Base-by-base conservation (phyloP, 2,888 invertebrate genomes). In the Eulithis prunata region DNA sequence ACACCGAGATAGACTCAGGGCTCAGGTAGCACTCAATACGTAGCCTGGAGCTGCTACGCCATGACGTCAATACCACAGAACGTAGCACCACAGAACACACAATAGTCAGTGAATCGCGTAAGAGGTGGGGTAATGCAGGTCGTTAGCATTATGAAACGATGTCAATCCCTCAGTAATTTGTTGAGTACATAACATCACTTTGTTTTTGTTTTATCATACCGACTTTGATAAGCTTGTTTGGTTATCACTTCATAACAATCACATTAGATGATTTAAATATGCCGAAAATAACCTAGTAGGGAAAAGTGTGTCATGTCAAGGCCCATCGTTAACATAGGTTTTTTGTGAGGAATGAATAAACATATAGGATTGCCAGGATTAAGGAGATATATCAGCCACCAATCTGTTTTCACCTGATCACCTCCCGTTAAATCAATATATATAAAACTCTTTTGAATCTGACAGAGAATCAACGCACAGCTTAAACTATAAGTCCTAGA, bases 51-150 rank as follows among this genome's bases (percentile, higher is more conserved):
- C 51, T 63, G 58, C 57, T 46, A 49, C 53, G 41, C 41, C 10
- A 41, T 69, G 71, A 72, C 72, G 72, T 70, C 72, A 72, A 46
- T 46, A 45, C 60, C 67, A 64, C 71, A 61, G n/a, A n/a, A n/a
- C n/a, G 66, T 68, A 64, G 59, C 28, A 51, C 41, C 41, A 41
- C 41, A 41, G 41, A 41, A 41, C 8, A 41, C 41, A 41, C 2
- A 11, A 41, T 41, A 41, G 10, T 11, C 8, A 41, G 41, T 41
- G 2, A 2, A 8, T 49, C 49, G 49, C 49, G 62, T 12, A 41
- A 36, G 56, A n/a, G 32, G 13, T 62, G 52, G 59, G 63, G 60
- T 62, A 47, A 66, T 58, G 47, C 61, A 71, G 71, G 67, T 69
- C 70, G 62, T 71, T 73, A 66, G 68, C 71, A 71, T 73, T 49